Conservation (phyloP, 2,797 vertebrate species). For the Chrosomus eos region DNA sequence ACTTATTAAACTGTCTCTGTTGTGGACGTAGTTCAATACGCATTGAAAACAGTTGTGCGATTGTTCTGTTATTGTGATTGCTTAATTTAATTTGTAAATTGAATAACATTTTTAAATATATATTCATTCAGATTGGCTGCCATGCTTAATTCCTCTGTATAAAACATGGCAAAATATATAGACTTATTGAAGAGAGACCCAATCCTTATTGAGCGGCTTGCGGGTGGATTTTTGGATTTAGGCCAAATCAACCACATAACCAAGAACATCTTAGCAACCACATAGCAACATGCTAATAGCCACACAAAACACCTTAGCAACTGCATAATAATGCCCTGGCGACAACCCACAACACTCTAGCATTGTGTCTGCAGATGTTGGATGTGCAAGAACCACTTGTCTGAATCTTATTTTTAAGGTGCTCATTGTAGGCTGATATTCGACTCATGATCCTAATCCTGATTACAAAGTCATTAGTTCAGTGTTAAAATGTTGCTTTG, state of each 20-base stretch:
- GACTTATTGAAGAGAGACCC: neutral
- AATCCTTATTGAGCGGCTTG: neutral
- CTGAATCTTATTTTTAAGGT: neutral
- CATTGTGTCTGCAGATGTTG: slow-evolving; percentile 5
- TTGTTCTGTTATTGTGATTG: neutral
- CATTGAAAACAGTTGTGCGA: too few relatives aligned
- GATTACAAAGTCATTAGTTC: slow-evolving; percentile 8
- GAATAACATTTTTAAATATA: neutral
- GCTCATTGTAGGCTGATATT: neutral
- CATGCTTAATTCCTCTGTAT: neutral
- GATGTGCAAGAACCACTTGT: neutral
- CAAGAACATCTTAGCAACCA: slow-evolving; percentile 12
- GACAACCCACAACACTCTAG: neutral
- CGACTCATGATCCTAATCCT: neutral
- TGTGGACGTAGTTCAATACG: neutral
- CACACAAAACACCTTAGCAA: slow-evolving; percentile 33
- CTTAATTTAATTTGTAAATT: neutral
- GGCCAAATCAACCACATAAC: slow-evolving; percentile 9
- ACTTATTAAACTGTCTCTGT: neutral
- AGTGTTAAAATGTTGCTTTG: neutral
- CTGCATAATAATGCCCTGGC: slow-evolving; percentile 19
- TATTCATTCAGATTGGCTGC: neutral
- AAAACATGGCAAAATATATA: neutral
- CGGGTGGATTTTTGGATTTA: slow-evolving; percentile 24
- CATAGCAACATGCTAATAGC: slow-evolving; percentile 33